Base-by-base conservation (phyloP, 2,797 vertebrate species). In the Thunnus albacares region DNA sequence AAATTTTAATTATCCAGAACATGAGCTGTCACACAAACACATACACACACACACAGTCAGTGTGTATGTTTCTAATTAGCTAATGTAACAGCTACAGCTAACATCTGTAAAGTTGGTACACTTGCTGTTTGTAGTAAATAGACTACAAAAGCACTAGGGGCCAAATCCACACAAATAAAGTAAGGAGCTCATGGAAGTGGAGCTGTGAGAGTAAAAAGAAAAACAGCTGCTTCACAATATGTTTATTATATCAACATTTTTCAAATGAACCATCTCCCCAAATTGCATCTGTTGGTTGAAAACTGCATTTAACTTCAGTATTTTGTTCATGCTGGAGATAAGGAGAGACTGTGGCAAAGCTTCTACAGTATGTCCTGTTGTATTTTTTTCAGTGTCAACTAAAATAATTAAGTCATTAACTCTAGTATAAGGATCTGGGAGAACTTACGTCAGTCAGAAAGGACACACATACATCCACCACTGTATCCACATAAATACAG, bases 401-500 rank as follows among this genome's bases (percentile, higher is more conserved):
- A 52, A 57, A 77, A 17, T 18, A 58, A 22, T 1, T 26, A 0
- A 58, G 22, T 64, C 6, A 33, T 20, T 51, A 26, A 26, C 8
- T 22, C 22, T 11, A 6, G 1, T 20, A 68, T 53, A 30, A 28
- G 3, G 5, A 11, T 56, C 6, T 43, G 64, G 2, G 28, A 55
- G 6, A 65, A n/a, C 10, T 51, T 35, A 12, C 3, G 35, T 2
- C 1, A 57, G 15, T 18, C 17, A 60, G 8, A 55, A 65, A 70
- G n/a, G 5, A 64, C 53, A 69, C 26, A 59, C 22, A 75, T 15
- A 43, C 22, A 74, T 14, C 10, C 5, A 71, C 17, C 1, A n/a
- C 28, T 51, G 20, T 17, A 58, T 28, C 22, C 55, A 79, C 47
- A 71, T n/a, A 64, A 66, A 59, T 45, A 60, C 49, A 69, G 28